Base-by-base conservation (phyloP, 2,113 vertebrate genomes). In the Microtus pennsylvanicus region DNA sequence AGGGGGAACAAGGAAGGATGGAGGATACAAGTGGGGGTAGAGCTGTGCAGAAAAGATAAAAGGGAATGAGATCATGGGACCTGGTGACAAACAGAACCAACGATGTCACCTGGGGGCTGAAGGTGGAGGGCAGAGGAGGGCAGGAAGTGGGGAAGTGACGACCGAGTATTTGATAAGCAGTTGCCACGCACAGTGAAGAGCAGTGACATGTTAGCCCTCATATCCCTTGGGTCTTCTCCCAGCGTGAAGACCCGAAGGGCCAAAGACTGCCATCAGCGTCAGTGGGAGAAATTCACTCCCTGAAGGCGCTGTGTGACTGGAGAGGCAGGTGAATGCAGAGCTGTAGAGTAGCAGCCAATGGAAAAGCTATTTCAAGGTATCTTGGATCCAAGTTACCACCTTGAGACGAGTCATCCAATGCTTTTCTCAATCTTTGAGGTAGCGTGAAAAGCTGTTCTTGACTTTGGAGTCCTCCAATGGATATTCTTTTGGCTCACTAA, bases 11-110 rank as follows among this genome's bases (percentile, higher is more conserved):
- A 9, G 72, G 28, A 83, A 45, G 30, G 0, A 86, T 0, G 30
- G 87, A 81, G 65, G 30, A 67, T 22, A 52, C 42, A 78, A 42
- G 33, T 3, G 22, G 76, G 61, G 47, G 42, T 38, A 13, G 65
- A 0, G 8, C 7, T 1, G 0, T 9, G 9, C 6, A 5, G 2
- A 7, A 24, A 7, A 7, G 33, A 55, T 17, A 0, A n/a, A 87
- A 38, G 58, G 63, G 33, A 61, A 47, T 11, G 50, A 28, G 82
- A 9, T 45, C 7, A 8, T 2, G 26, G 42, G 19, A 4, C 1
- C 26, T 8, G 12, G 11, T 30, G 26, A 11, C 17, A 3, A 67
- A 28, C 35, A 50, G 69, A 45, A 8, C 38, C 30, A 35, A 30
- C 1, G 42, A 75, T 6, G 7, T 2, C 1, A 8, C 6, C 3